A percentile compares a stretch with the other conserved stretches of the same genome.
These are phyloP conservation scores for Phorcus lineatus DNA, from an alignment of 2,888 invertebrate species.

Conservation along the genomic window DNA sequence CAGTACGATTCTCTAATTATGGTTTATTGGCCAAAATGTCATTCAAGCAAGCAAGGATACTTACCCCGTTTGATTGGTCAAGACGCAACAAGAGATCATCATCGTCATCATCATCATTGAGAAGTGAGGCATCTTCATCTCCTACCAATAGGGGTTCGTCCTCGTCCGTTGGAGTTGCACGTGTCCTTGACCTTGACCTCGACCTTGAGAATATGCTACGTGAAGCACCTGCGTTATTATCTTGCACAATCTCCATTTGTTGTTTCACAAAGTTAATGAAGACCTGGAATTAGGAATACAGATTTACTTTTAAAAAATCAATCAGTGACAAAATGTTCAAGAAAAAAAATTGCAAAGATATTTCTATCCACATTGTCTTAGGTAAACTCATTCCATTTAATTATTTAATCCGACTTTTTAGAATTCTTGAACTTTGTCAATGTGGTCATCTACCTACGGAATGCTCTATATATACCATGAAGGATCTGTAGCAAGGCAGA, in stretches of 20 bases:
- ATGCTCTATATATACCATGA: too few relatives aligned
- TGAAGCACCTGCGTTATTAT: slow-evolving; percentile 45
- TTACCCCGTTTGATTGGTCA: slow-evolving; percentile 50
- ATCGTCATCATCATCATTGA: slow-evolving; percentile 56
- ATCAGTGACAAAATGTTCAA: background rate
- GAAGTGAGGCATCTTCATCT: slow-evolving; percentile 44
- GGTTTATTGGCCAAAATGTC: too few relatives aligned
- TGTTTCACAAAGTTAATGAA: slow-evolving; percentile 75
- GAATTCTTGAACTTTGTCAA: too few relatives aligned
- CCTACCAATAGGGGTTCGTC: slow-evolving; percentile 47
- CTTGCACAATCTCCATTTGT: slow-evolving; percentile 69
- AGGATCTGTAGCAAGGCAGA: too few relatives aligned
- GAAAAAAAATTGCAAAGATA: too few relatives aligned
- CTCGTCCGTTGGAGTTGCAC: slow-evolving; percentile 29
- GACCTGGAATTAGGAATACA: slow-evolving; percentile 61
- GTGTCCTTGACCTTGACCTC: slow-evolving; percentile 19
- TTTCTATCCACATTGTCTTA: too few relatives aligned
- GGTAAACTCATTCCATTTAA: too few relatives aligned
- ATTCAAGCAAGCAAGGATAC: slow-evolving; percentile 24
- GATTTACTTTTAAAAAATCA: background rate
- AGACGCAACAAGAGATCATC: slow-evolving; percentile 60
- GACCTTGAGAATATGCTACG: background rate
- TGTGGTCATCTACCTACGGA: too few relatives aligned
- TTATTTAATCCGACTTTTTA: too few relatives aligned
- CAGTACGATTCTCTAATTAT: too few relatives aligned